Base-by-base conservation (phyloP, 2,888 invertebrate genomes). In the Dryobota labecula region DNA sequence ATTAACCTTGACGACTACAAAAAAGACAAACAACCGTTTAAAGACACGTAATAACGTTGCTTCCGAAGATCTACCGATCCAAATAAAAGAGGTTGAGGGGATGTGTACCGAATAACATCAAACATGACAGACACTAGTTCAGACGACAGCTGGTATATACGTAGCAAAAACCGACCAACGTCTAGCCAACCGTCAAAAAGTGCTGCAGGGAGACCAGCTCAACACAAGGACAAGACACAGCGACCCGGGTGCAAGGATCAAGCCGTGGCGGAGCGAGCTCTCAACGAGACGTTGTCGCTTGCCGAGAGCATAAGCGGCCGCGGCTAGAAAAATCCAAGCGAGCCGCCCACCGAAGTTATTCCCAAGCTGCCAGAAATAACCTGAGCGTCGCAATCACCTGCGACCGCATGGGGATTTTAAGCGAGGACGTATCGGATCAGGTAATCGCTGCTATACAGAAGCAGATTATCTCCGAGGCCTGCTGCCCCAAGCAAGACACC, bases 1-100 rank as follows among this genome's bases (percentile, higher is more conserved):
- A 84, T 88, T 56, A 70, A 72, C 49, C 68, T 82, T 45, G 76
- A 82, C 7, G 24, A 24, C 7, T 41, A 58, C 27, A 58, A 41
- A 41, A 58, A 18, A 60, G 70, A 60, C 38, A 45, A 75, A 62
- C 2, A 65, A 53, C 30, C 54, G 51, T 86, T 91, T 61, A 90
- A 90, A 84, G 90, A 92, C 54, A 83, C 41, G 54, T 27, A 53
- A 66, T 61, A 81, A 84, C 47, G 61, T 72, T 27, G 76, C 82
- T 78, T 87, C 90, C 47, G 89, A 90, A 80, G 89, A 93, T 73
- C 72, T 90, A 71, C 83, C 88, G 11, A 93, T 91, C 1, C 92
- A 92, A 86, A 83, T 90, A 47, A 76, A 92, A 73, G 78, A 76
- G 15, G 36, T 6, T n/a, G 86, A 88, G 65, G 13, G 2, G 2